Conservation (phyloP, 2,113 vertebrate species). For the Vidua chalybeata region DNA sequence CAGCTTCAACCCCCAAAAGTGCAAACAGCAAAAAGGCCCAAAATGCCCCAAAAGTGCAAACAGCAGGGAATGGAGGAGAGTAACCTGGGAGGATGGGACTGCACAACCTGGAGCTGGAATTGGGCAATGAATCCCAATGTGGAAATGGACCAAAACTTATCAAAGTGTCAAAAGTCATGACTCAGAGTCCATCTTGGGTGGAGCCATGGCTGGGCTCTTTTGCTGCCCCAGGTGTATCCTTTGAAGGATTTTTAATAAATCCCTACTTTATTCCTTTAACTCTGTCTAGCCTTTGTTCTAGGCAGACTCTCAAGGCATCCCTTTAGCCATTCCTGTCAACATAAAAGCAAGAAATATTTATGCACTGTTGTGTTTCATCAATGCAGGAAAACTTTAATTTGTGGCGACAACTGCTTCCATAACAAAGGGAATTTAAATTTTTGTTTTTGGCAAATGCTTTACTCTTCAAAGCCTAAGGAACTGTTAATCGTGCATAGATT, state of each 20-base stretch:
- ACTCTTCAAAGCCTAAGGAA: background rate
- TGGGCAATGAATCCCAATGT: fast-evolving
- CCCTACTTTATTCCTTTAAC: background rate
- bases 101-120: background rate
- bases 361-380: background rate
- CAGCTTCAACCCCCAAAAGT: background rate
- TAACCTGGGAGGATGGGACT: background rate
- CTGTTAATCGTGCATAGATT: background rate
- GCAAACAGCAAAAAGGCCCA: background rate
- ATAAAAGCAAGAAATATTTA: background rate
- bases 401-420: background rate
- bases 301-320: background rate
- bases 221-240: background rate
- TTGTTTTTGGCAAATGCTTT: background rate
- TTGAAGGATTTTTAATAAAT: background rate
- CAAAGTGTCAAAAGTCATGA: fast-evolving
- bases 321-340: background rate
- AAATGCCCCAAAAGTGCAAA: too few species aligned
- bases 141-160: background rate
- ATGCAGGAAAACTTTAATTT: background rate
- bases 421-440: background rate
- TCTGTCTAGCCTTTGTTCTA: background rate
- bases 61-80: background rate
- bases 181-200: background rate
- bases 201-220: fast-evolving